Evolutionary conservation across 2,113 vertebrate species (phyloP), one percentile per base, ranked within the genome.

Genomic region (Ciconia boyciana): DNA sequence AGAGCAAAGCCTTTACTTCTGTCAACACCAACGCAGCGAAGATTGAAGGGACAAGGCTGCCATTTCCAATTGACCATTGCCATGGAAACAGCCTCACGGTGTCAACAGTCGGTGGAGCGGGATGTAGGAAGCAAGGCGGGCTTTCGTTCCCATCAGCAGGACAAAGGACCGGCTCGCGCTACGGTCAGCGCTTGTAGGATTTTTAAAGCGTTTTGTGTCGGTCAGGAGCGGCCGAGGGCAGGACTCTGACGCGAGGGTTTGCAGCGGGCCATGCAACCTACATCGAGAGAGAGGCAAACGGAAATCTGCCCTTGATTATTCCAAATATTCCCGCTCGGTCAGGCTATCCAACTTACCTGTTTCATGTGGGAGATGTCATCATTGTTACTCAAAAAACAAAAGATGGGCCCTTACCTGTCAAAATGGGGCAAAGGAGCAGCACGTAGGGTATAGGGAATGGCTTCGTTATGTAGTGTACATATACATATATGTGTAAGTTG

Each of bases 11-110:
- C 97, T 97, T 96, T 84, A 78, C 89, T 91, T 95, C 93, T 92
- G 95, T 96, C 95, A 91, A 79, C 94, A 96, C 94, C 93, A 88
- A 87, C 10, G 5, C 46, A 5, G 89, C 3, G 76, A 81, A 95
- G 96, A 97, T 79, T 55, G 96, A 94, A 93, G 90, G 97, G 86
- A 89, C 25, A 8, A 46, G 13, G 66, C 95, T 95, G 97, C 97
- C 89, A 48, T 94, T 97, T 95, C 87, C 94, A 65, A 64, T 18
- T 96, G 97, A 97, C 97, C 87, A 97, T 98, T 6, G 36, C 97
- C 96, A 97, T 98, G 97, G 98, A 95, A 97, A 98, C 96, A 48
- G 94, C 80, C 89, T 83, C 66, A 90, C 10, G 0, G 31, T 89
- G 84, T 97, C 98, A 96, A 93, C 97, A 94, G 95, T 68, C 39